Evolutionary conservation across 2,113 vertebrate species (phyloP).

Genomic region (Laticauda colubrina): DNA sequence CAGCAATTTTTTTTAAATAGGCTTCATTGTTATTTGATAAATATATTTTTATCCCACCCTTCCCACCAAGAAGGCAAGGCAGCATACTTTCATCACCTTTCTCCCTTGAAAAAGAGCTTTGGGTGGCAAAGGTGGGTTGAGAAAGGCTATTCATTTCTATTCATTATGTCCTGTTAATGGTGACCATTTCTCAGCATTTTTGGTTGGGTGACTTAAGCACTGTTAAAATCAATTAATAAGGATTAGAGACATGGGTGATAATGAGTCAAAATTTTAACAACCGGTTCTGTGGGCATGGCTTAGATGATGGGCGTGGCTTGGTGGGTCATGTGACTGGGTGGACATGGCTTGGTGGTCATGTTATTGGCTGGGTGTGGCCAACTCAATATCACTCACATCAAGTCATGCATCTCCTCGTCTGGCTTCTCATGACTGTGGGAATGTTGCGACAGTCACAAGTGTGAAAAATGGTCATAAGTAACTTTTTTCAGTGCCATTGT

Average conservation of each 20-base stretch:
- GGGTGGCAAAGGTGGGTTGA: neutral
- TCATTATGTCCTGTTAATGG: neutral
- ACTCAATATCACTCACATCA: no score
- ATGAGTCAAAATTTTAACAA: no score
- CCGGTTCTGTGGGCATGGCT: no score
- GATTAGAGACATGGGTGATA: neutral
- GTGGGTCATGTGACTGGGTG: no score
- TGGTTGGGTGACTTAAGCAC: neutral
- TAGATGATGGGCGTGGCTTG: no score
- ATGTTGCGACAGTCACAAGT: no score
- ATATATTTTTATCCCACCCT: neutral
- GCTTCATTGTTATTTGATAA: neutral
- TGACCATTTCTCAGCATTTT: neutral
- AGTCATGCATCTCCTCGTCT: no score
- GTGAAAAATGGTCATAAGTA: no score
- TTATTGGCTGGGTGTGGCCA: no score
- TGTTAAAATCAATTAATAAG: neutral
- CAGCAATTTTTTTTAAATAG: neutral
- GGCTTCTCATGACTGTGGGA: no score
- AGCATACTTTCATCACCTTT: neutral
- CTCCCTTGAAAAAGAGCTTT: neutral
- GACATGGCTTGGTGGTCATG: no score
- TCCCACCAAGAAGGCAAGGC: neutral
- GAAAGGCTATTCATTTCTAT: neutral
- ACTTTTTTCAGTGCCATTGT: no score